Percentiles rank a stretch among this genome's conserved stretches.
Conservation (phyloP, 2,888 invertebrate genomes). For the Drosophila kokeensis region DNA sequence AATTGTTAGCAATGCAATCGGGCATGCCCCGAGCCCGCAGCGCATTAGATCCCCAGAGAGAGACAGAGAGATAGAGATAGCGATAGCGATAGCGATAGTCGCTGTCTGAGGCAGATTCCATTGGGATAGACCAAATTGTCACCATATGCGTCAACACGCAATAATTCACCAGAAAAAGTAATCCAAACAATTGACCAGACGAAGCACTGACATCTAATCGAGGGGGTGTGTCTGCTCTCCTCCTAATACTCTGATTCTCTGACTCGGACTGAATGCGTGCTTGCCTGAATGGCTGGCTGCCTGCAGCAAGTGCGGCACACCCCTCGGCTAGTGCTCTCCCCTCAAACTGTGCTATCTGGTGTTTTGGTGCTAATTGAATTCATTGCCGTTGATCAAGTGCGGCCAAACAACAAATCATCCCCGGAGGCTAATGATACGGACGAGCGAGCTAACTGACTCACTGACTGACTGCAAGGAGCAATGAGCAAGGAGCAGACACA, state of each 20-base stretch:
- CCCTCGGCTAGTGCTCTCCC: constrained; percentile 3
- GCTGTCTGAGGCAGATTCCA: constrained; percentile 16
- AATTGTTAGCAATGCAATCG: constrained; percentile 71
- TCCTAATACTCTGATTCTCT: constrained; percentile 10
- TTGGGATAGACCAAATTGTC: constrained; percentile 78
- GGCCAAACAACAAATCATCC: constrained; percentile 80
- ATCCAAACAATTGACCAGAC: constrained; percentile 85
- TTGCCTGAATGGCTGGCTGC: constrained; percentile 11
- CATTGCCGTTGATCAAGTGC: constrained; percentile 82
- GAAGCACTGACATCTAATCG: constrained; percentile 70
- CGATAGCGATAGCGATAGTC: constrained; percentile 15
- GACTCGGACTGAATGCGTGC: constrained; percentile 12
- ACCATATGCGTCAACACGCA: constrained; percentile 86
- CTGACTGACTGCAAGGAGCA: constrained; percentile 33
- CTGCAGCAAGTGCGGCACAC: constrained; percentile 60
- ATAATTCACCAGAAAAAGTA: constrained; percentile 85
- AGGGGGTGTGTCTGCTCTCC: constrained; percentile 71
- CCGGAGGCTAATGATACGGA: constrained; percentile 78
- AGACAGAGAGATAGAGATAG: constrained; percentile 18
- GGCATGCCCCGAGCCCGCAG: constrained; percentile 46
- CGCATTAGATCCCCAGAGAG: constrained; percentile 60
- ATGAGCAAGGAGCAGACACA: constrained; percentile 10
- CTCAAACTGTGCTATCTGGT: constrained; percentile 54
- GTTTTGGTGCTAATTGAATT: constrained; percentile 82
- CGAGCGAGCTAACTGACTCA: constrained; percentile 68